These are phyloP conservation scores for Steatornis caripensis DNA, from an alignment of 2,113 vertebrate species.

Conservation along the genomic window DNA sequence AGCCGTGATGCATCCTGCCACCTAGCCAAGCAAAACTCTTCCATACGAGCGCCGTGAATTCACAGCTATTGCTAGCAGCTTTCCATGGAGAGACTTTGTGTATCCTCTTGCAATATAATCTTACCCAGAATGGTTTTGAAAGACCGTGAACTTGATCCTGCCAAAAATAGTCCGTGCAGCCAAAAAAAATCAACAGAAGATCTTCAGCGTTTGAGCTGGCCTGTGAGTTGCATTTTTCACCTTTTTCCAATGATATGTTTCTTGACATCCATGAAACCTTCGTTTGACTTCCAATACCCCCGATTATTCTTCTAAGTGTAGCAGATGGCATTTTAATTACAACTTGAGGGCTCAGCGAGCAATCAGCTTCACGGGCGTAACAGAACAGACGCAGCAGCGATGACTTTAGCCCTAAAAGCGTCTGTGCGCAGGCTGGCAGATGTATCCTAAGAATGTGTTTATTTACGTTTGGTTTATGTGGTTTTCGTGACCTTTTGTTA, in stretches of 20 bases:
- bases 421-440: not conserved
- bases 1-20: not conserved
- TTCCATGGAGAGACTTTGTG: not conserved
- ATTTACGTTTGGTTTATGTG: slow-evolving; percentile 41
- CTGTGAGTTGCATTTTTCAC: slow-evolving; percentile 23
- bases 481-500: slow-evolving; percentile 52
- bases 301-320: not conserved
- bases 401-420: not conserved
- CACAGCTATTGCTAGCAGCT: slow-evolving; percentile 32
- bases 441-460: slow-evolving; percentile 28
- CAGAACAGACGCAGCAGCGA: not conserved
- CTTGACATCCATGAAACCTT: slow-evolving; percentile 8
- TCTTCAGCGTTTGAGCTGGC: slow-evolving; percentile 7
- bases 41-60: not conserved
- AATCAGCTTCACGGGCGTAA: not conserved
- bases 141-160: not conserved
- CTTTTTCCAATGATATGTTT: slow-evolving; percentile 9
- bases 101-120: slow-evolving; percentile 4
- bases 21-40: slow-evolving; percentile 24
- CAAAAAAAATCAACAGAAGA: slow-evolving; percentile 37
- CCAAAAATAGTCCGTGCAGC: slow-evolving; percentile 12
- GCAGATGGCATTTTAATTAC: not conserved
- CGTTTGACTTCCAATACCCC: not conserved
- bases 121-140: slow-evolving; percentile 34
- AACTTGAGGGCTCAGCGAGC: not conserved